Conservation (phyloP, 2,888 invertebrate species). For the Melieria omissa region DNA sequence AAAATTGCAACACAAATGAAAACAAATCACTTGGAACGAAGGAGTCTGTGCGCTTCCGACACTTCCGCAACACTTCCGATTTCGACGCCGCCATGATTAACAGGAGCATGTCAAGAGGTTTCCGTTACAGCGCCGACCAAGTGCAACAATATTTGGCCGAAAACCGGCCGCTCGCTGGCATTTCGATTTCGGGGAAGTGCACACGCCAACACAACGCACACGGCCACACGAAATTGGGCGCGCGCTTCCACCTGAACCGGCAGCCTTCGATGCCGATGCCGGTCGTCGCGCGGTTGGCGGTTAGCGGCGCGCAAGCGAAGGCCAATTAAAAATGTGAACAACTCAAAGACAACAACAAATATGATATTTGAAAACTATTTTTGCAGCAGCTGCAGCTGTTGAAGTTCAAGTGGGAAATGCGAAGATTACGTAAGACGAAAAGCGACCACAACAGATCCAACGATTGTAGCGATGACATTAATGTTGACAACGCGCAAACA, state of each 20-base stretch:
- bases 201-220: not conserved
- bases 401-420: too few species aligned
- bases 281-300: too few species aligned
- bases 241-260: not conserved
- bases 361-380: too few species aligned
- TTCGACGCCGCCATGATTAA: constrained; percentile 26
- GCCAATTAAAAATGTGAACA: too few species aligned
- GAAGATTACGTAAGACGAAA: too few species aligned
- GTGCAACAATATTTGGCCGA: not conserved
- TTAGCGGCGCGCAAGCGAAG: too few species aligned
- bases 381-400: too few species aligned
- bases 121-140: constrained; percentile 43
- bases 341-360: too few species aligned
- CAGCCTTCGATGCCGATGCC: too few species aligned
- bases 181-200: not conserved
- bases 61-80: constrained; percentile 42
- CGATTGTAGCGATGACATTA: too few species aligned
- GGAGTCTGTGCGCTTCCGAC: constrained; percentile 36
- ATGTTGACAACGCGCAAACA: too few species aligned
- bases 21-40: not conserved
- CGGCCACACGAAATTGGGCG: not conserved
- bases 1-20: constrained; percentile 8
- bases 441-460: too few species aligned
- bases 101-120: constrained; percentile 51
- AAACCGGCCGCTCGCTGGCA: not conserved